Evolutionary conservation across 2,888 invertebrate species (phyloP).

Genomic region (Willowsia nigromaculata): DNA sequence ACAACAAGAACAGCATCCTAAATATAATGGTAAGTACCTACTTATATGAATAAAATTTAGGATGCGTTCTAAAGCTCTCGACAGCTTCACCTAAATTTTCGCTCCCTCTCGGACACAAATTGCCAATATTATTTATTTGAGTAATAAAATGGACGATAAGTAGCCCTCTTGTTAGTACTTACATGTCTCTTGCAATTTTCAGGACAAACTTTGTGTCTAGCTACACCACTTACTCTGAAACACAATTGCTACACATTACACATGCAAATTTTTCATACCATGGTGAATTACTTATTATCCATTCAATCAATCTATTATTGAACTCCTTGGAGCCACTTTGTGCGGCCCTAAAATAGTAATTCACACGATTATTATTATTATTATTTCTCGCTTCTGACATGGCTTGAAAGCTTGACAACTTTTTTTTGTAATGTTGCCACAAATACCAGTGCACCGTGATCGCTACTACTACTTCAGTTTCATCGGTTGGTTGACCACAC

Average conservation of each 20-base stretch:
- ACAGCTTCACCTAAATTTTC: background rate
- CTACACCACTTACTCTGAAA: too few species aligned
- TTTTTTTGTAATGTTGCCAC: too few species aligned
- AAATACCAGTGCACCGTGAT: background rate
- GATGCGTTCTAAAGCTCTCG: background rate
- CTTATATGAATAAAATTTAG: background rate
- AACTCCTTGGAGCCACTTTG: constrained; percentile 33
- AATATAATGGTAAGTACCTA: constrained; percentile 1
- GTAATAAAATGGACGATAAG: constrained; percentile 16
- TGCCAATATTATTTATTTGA: background rate
- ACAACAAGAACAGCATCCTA: constrained; percentile 33
- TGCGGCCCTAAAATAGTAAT: constrained; percentile 31
- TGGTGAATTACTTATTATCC: constrained; percentile 14
- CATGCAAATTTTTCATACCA: background rate
- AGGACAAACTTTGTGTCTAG: too few species aligned
- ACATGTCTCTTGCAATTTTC: too few species aligned
- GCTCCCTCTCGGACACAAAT: background rate
- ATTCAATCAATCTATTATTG: constrained; percentile 38
- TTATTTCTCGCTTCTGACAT: background rate
- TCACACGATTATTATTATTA: background rate
- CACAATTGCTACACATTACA: too few species aligned
- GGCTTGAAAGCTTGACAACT: background rate
- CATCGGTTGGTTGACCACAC: constrained; percentile 31
- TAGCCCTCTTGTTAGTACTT: constrained; percentile 14
- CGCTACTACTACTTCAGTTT: background rate